phyloP scores from a whole-genome alignment of 2,113 vertebrate genomes.

The Xerus inauris region DNA sequence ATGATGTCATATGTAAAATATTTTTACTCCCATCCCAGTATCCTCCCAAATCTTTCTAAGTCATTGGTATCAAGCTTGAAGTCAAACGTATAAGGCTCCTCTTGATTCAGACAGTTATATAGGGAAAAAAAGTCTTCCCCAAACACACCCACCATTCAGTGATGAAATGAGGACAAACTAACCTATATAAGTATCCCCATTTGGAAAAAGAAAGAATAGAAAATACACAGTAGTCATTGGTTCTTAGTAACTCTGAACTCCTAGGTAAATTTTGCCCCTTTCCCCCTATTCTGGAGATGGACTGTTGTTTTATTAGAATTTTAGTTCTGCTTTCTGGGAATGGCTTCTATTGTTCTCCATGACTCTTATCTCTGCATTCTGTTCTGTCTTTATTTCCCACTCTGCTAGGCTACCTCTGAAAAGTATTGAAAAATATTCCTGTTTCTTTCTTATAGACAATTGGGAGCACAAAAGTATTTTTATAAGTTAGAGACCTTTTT shows the following conservation, averaged over 20 bases:
- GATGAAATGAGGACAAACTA: background rate
- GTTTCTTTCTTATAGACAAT: background rate
- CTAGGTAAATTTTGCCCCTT: background rate
- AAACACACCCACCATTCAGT: background rate
- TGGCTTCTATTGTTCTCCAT: background rate
- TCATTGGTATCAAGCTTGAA: background rate
- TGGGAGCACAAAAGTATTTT: background rate
- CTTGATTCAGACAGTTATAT: background rate
- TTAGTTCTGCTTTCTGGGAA: background rate
- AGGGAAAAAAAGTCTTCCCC: background rate
- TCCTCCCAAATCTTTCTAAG: background rate
- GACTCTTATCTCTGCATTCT: background rate
- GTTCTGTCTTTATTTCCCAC: background rate
- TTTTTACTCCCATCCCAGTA: background rate
- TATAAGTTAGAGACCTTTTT: constrained; percentile 12
- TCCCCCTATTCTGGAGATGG: background rate
- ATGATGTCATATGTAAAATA: background rate
- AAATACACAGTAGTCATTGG: background rate
- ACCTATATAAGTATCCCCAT: background rate
- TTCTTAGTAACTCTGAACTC: background rate
- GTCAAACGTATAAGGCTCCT: background rate
- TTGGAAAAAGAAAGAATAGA: background rate
- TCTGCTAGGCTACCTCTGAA: background rate
- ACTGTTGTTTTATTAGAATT: background rate
- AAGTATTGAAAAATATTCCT: background rate